These are phyloP conservation scores for Sphecodes monilicornis DNA, from an alignment of 2,888 invertebrate species.

Conservation along the genomic window DNA sequence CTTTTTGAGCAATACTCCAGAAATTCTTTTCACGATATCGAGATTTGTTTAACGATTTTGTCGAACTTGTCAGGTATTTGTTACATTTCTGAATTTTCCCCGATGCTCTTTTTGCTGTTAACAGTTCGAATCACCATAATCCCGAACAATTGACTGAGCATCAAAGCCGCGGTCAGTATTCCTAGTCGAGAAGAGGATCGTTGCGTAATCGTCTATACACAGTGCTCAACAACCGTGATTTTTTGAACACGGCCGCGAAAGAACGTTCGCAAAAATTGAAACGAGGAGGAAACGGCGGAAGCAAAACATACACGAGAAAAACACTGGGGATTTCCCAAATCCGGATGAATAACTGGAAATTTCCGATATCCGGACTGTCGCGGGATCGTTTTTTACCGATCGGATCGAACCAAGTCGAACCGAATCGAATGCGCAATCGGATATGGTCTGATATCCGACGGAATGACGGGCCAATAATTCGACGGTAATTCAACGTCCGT, in stretches of 20 bases:
- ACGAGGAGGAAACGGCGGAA: not conserved
- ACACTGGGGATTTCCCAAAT: constrained; percentile 6
- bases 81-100: not conserved
- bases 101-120: not conserved
- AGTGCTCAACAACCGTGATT: not conserved
- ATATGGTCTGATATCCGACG: constrained; percentile 26
- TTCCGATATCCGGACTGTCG: constrained; percentile 8
- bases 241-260: not conserved
- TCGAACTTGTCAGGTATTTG: not conserved
- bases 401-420: not conserved
- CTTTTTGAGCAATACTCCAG: too few relatives aligned
- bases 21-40: too few relatives aligned
- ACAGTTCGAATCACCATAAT: not conserved
- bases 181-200: not conserved
- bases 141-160: not conserved
- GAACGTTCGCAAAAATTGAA: not conserved
- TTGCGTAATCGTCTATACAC: not conserved
- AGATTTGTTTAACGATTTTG: not conserved
- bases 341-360: constrained; percentile 30
- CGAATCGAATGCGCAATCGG: constrained; percentile 23
- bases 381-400: constrained; percentile 27
- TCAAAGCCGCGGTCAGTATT: not conserved
- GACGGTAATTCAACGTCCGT: constrained; percentile 32
- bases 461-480: constrained; percentile 28
- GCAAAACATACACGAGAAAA: constrained; percentile 11